A percentile compares a stretch with the other conserved stretches of the same genome.
Conservation (phyloP, 2,888 invertebrate genomes). For the Dysmachus trigonus region DNA sequence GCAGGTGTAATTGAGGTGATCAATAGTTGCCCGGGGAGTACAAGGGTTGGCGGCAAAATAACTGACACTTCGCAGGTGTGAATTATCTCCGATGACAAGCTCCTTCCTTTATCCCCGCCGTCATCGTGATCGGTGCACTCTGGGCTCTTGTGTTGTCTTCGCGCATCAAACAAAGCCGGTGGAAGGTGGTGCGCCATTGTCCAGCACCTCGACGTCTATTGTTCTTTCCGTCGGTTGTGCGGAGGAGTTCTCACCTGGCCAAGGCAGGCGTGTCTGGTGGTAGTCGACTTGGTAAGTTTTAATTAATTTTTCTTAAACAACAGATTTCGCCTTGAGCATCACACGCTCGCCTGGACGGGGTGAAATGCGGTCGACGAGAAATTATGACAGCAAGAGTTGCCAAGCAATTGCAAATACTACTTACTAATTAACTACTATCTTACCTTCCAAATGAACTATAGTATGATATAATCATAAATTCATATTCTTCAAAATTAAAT, state of each 20-base stretch:
- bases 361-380: too few species aligned
- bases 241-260: background rate
- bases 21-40: conserved; percentile 17
- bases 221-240: background rate
- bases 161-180: background rate
- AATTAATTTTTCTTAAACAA: conserved; percentile 25
- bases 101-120: conserved; percentile 3
- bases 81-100: conserved; percentile 36
- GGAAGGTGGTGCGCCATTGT: conserved; percentile 2
- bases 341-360: background rate
- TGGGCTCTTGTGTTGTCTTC: conserved; percentile 20
- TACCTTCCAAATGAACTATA: too few species aligned
- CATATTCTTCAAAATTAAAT: too few species aligned
- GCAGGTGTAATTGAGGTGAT: conserved; percentile 42
- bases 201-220: background rate
- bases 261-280: background rate
- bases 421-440: too few species aligned
- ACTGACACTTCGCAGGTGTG: conserved; percentile 39
- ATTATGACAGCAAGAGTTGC: too few species aligned
- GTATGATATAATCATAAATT: too few species aligned
- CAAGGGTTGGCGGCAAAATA: conserved; percentile 32
- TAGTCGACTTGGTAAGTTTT: background rate
- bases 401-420: too few species aligned
- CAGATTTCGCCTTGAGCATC: background rate
- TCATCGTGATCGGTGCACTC: conserved; percentile 20